A percentile compares a stretch with the other conserved stretches of the same genome.
Evolutionary conservation across 1,140 invertebrate species (phyloP).

Genomic region (Atta cephalotes): DNA sequence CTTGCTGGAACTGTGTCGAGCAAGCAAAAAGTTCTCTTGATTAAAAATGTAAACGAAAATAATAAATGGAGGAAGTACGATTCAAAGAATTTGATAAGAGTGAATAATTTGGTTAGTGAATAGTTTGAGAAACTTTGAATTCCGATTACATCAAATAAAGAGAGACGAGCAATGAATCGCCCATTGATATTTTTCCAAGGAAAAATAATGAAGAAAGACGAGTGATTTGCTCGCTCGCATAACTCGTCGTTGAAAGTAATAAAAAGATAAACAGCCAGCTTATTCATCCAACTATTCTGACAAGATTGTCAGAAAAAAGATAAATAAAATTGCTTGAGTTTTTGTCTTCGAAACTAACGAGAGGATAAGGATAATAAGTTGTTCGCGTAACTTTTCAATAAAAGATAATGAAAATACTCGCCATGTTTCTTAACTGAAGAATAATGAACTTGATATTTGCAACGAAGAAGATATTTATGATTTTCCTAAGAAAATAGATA

Average conservation of each 20-base stretch:
- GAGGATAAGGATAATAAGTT: background rate
- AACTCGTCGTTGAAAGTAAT: background rate
- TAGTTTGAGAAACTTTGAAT: background rate
- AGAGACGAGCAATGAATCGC: background rate
- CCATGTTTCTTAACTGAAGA: background rate
- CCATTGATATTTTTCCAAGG: background rate
- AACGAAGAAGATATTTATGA: background rate
- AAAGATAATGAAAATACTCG: background rate
- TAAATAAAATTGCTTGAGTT: background rate
- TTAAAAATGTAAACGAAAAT: background rate
- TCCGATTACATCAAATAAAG: background rate
- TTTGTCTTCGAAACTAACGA: background rate
- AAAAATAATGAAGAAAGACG: background rate
- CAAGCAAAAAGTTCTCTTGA: background rate
- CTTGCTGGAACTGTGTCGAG: background rate
- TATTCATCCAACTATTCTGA: background rate
- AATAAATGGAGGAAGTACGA: background rate
- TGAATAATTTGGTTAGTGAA: background rate
- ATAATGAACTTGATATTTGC: no score
- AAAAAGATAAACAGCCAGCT: conserved; percentile 15
- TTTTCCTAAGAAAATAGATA: background rate
- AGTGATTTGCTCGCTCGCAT: background rate
- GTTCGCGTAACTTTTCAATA: background rate
- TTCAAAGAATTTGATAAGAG: background rate
- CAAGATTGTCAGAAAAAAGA: background rate